Evolutionary conservation across 1,140 invertebrate genomes (phyloP).

Genomic region (Pachyrhynchus sulphureomaculatus): DNA sequence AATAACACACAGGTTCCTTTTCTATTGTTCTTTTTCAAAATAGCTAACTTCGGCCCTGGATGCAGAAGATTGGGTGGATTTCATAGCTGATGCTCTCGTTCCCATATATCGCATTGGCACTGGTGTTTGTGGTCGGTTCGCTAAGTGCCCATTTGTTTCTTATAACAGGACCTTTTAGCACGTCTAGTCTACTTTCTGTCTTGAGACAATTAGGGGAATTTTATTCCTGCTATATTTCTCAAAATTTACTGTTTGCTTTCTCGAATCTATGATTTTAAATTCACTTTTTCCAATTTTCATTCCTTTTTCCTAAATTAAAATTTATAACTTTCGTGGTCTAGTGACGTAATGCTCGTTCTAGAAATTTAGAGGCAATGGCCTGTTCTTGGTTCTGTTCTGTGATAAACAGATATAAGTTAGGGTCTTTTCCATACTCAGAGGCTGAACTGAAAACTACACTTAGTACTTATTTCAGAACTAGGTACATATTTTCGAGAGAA

Average conservation of each 20-base stretch:
- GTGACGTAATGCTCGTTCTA: background rate
- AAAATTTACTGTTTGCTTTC: conserved; percentile 1
- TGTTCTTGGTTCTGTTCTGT: too few species aligned
- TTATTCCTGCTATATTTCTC: conserved; percentile 11
- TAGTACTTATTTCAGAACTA: too few species aligned
- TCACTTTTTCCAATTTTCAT: background rate
- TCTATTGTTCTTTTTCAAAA: too few species aligned
- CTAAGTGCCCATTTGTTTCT: conserved; percentile 50
- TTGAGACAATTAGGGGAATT: conserved; percentile 33
- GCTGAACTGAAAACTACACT: too few species aligned
- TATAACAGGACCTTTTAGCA: conserved; percentile 45
- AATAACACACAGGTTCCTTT: too few species aligned
- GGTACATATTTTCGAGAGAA: too few species aligned
- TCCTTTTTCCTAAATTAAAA: background rate
- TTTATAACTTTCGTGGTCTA: background rate
- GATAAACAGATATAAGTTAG: too few species aligned
- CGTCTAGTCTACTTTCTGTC: conserved; percentile 44
- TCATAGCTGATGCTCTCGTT: conserved; percentile 22
- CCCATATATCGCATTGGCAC: conserved; percentile 37
- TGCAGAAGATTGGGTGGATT: conserved; percentile 19
- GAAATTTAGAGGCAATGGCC: background rate
- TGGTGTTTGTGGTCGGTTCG: conserved; percentile 45
- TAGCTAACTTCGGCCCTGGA: background rate
- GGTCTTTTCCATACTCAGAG: too few species aligned
- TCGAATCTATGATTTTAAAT: too few species aligned